Evolutionary conservation across 2,797 vertebrate genomes (phyloP).

Genomic region (Crocidura indochinensis): DNA sequence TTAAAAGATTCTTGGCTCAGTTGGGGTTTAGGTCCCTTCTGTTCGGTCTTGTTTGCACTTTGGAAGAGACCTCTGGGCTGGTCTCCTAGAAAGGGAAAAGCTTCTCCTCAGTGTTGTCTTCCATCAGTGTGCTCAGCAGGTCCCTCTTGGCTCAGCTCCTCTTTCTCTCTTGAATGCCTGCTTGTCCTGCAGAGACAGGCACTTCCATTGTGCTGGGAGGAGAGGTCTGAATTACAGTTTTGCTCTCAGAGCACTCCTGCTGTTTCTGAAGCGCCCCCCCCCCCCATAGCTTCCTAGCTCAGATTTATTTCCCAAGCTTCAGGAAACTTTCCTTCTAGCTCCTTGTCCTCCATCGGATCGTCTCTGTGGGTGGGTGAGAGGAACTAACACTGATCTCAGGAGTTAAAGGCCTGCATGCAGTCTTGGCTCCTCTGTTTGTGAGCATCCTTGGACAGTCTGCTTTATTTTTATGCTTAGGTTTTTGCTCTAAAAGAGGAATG

Average conservation of each 20-base stretch:
- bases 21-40: slow-evolving; percentile 32
- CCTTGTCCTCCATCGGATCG: background rate
- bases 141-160: slow-evolving; percentile 27
- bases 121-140: background rate
- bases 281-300: background rate
- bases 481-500: slow-evolving; percentile 40
- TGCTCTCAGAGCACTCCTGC: background rate
- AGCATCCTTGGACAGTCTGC: background rate
- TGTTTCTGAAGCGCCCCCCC: background rate
- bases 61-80: slow-evolving; percentile 2
- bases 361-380: background rate
- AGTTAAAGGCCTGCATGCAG: background rate
- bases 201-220: slow-evolving; percentile 33
- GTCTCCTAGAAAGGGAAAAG: background rate
- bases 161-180: slow-evolving; percentile 18
- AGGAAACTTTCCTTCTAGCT: background rate
- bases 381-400: background rate
- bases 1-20: slow-evolving; percentile 34
- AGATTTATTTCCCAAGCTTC: slow-evolving; percentile 12
- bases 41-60: slow-evolving; percentile 24
- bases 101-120: background rate
- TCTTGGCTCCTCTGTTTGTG: background rate
- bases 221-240: slow-evolving; percentile 13
- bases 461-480: background rate
- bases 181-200: slow-evolving; percentile 32